phyloP scores from a whole-genome alignment of 2,113 vertebrate species.

The Chauna torquata region DNA sequence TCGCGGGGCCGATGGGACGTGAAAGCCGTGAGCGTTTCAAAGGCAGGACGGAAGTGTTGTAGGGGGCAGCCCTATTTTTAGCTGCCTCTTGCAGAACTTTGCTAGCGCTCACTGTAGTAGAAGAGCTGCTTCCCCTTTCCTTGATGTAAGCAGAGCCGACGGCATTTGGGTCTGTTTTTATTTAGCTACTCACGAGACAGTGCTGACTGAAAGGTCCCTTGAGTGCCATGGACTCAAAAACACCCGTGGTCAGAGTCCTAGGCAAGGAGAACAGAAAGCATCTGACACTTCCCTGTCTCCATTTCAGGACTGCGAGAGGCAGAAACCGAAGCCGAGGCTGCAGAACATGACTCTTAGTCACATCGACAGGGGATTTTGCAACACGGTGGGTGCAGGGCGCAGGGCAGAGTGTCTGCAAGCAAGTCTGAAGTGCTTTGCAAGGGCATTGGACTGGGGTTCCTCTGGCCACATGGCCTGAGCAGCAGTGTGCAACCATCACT shows the following conservation, averaged over 20 bases:
- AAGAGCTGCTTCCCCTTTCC: constrained; percentile 40
- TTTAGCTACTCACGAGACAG: neutral
- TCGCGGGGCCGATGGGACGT: neutral
- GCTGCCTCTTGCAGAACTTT: constrained; percentile 38
- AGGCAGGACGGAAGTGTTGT: constrained; percentile 48
- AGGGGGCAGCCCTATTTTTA: constrained; percentile 62
- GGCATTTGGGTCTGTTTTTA: neutral
- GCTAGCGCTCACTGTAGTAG: neutral
- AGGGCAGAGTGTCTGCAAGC: neutral
- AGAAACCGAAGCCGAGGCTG: neutral
- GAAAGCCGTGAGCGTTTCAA: constrained; percentile 23
- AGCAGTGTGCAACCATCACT: neutral
- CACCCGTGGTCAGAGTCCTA: neutral
- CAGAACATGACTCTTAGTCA: constrained; percentile 50
- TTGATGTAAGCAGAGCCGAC: constrained; percentile 15
- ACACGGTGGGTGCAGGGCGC: neutral
- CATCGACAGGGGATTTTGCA: constrained; percentile 29
- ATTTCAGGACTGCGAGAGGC: neutral
- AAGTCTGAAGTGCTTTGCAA: neutral
- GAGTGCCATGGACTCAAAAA: neutral
- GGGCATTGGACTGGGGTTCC: neutral
- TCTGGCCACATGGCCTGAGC: neutral
- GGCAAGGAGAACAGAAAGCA: constrained; percentile 45
- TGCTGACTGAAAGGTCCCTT: neutral
- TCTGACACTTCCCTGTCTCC: neutral